Evolutionary conservation across 2,797 vertebrate genomes (phyloP).

Genomic region (Rachycentron canadum): DNA sequence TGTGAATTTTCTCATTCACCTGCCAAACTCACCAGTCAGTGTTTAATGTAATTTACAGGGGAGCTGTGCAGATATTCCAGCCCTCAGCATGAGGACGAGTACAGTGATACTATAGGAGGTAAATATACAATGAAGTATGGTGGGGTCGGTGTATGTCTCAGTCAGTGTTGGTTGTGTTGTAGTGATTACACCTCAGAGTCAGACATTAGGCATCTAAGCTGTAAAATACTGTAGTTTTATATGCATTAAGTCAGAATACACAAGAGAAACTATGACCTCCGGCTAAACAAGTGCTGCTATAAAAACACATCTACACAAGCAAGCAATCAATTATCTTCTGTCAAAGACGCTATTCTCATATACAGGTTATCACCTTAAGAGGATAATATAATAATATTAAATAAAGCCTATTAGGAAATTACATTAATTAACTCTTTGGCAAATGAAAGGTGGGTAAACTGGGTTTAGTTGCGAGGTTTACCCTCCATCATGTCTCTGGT

Average conservation of each 20-base stretch:
- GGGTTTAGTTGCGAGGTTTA: constrained; percentile 50
- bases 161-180: no score
- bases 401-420: constrained; percentile 38
- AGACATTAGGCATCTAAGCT: neutral
- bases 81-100: neutral
- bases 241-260: constrained; percentile 15
- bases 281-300: constrained; percentile 8
- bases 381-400: constrained; percentile 26
- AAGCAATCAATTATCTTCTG: constrained; percentile 31
- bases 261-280: constrained; percentile 18
- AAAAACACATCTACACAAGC: constrained; percentile 22
- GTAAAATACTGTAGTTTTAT: neutral
- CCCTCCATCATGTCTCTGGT: constrained; percentile 50
- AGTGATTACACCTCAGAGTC: neutral
- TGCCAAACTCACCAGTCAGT: constrained; percentile 39
- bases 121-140: constrained; percentile 12
- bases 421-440: constrained; percentile 49
- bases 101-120: constrained; percentile 14
- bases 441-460: constrained; percentile 49
- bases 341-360: neutral
- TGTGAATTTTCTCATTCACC: constrained; percentile 45
- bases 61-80: constrained; percentile 16
- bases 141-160: constrained; percentile 5
- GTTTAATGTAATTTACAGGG: constrained; percentile 24
- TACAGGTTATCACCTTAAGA: neutral